Base-by-base conservation (phyloP, 2,113 vertebrate species). In the Glareola pratincola region DNA sequence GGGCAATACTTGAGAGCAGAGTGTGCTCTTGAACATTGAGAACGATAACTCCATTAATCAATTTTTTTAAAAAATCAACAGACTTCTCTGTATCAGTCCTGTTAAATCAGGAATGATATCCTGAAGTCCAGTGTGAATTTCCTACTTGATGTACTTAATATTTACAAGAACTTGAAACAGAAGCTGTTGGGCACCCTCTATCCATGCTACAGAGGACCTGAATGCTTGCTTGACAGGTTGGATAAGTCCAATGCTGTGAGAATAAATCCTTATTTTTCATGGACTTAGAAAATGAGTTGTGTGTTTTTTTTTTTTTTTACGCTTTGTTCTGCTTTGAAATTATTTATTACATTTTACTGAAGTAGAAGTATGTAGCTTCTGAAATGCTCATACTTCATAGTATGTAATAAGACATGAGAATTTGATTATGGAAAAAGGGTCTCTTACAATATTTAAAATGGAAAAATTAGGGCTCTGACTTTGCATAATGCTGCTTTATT, bases 401-500 rank as follows among this genome's bases (percentile, higher is more conserved):
- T 67, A 77, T 85, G 93, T 77, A 86, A 90, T 29, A 85, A 81
- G 73, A 27, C 47, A 72, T 8, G 15, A 24, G 76, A 95, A 90
- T 80, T 68, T 59, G 60, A 91, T 94, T 92, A 80, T 71, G 43
- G 80, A 36, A 82, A 77, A 90, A 60, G 9, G 5, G 3, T 53
- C 41, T 94, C 19, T 67, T 73, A 56, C 10, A 90, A 45, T 48
- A 90, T 66, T 89, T 88, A 30, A 60, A 94, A 84, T 66, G 86
- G 51, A 95, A 81, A 94, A 97, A 76, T 62, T 82, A 71, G 34
- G 29, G 68, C 53, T 77, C 57, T 63, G 62, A 37, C 85, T 97
- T 80, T 86, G 78, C 50, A 72, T 96, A 94, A 95, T 96, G 53
- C 60, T 79, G 59, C 79, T 34, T 77, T 93, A 69, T 94, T 97